These are phyloP conservation scores for Chlorodrepanis virens DNA, from an alignment of 2,113 vertebrate species.

Conservation along the genomic window DNA sequence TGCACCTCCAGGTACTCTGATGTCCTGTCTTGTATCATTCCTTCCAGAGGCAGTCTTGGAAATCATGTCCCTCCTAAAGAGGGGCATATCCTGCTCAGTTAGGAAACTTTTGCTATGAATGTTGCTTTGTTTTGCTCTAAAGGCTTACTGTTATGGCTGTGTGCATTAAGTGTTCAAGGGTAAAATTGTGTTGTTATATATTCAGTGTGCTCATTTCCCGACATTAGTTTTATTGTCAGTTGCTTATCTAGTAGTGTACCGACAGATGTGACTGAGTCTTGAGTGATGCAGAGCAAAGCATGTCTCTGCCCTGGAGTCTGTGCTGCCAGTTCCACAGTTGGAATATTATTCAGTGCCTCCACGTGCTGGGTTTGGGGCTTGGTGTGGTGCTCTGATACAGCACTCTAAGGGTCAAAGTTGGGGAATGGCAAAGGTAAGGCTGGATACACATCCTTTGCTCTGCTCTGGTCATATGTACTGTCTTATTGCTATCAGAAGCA, in stretches of 20 bases:
- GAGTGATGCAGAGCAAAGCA: not conserved
- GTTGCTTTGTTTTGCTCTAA: not conserved
- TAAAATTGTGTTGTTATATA: not conserved
- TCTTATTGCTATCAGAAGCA: not conserved
- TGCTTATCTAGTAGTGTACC: not conserved
- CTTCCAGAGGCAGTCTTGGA: not conserved
- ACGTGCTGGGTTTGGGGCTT: not conserved
- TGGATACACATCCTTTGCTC: not conserved
- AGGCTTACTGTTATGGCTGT: not conserved
- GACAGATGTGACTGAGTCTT: not conserved
- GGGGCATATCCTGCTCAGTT: not conserved
- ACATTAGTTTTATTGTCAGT: not conserved
- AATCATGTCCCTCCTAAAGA: not conserved
- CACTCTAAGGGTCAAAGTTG: not conserved
- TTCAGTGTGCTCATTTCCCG: not conserved
- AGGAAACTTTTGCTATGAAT: not conserved
- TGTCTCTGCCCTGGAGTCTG: not conserved
- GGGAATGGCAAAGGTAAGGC: not conserved
- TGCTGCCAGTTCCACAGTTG: not conserved
- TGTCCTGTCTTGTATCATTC: not conserved
- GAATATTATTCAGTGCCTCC: not conserved
- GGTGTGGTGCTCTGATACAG: fast-evolving
- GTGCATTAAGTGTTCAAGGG: not conserved
- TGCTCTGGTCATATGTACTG: not conserved
- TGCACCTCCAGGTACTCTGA: not conserved